Evolutionary conservation across 2,888 invertebrate species (phyloP).

Genomic region (Rhingia campestris): DNA sequence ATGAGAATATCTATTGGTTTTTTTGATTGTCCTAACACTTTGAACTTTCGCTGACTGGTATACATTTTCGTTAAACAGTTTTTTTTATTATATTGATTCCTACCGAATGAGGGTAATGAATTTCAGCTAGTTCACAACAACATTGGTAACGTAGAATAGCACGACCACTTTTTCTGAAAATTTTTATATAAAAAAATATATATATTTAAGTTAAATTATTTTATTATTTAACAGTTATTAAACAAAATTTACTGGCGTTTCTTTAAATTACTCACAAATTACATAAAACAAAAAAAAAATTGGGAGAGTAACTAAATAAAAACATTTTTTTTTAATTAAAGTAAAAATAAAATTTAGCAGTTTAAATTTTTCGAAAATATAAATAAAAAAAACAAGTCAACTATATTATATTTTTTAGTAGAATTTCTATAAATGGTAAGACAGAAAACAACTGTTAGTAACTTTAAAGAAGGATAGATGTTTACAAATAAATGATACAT

Average conservation of each 20-base stretch:
- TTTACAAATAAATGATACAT: constrained; percentile 29
- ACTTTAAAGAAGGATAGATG: constrained; percentile 13
- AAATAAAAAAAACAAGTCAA: constrained; percentile 31
- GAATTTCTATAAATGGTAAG: constrained; percentile 9
- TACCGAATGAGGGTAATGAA: constrained; percentile 83
- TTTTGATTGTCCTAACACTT: constrained; percentile 35
- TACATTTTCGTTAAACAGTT: constrained; percentile 55
- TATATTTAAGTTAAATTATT: constrained; percentile 71
- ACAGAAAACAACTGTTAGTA: constrained; percentile 32
- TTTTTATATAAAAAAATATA: constrained; percentile 76
- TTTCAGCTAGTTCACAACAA: constrained; percentile 83
- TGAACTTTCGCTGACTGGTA: constrained; percentile 21
- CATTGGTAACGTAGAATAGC: constrained; percentile 83
- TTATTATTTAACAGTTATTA: constrained; percentile 72
- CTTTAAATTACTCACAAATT: constrained; percentile 13
- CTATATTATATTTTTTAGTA: constrained; percentile 13
- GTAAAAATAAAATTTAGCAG: constrained; percentile 41
- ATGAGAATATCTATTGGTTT: constrained; percentile 10
- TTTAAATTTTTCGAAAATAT: background rate
- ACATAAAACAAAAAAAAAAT: constrained; percentile 19
- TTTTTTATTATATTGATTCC: constrained; percentile 77
- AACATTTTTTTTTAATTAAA: constrained; percentile 33
- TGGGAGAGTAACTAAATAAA: constrained; percentile 41
- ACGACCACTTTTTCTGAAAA: constrained; percentile 83
- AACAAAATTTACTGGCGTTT: constrained; percentile 33